A percentile compares a stretch with the other conserved stretches of the same genome.
Conservation (phyloP, 2,113 vertebrate species). For the Sinocyclocheilus maitianheensis region DNA sequence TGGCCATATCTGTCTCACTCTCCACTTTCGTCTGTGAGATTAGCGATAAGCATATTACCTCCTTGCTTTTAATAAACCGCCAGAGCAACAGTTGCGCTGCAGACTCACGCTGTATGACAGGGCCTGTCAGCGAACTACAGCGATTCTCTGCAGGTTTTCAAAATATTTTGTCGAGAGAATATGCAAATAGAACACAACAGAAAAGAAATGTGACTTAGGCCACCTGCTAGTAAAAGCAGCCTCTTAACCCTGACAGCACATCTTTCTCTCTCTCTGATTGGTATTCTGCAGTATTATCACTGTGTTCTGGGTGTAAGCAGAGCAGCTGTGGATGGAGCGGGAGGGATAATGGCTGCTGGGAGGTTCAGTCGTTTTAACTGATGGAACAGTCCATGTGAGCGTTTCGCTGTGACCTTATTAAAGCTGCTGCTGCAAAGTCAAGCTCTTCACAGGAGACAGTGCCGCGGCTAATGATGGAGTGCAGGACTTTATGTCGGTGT, state of each 20-base stretch:
- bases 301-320: constrained; percentile 18
- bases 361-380: constrained; percentile 41
- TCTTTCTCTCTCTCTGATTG: constrained; percentile 30
- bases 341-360: constrained; percentile 46
- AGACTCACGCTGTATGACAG: constrained; percentile 19
- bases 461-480: constrained; percentile 21
- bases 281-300: constrained; percentile 23
- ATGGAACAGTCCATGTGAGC: constrained; percentile 34
- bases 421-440: constrained; percentile 32
- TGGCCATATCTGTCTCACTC: background rate
- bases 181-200: constrained; percentile 18
- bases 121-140: constrained; percentile 22
- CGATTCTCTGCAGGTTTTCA: background rate
- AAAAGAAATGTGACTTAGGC: constrained; percentile 29
- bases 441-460: constrained; percentile 20
- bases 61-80: background rate
- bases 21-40: background rate
- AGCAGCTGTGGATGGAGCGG: constrained; percentile 17
- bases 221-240: constrained; percentile 35
- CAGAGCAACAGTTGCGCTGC: constrained; percentile 6
- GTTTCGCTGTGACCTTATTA: constrained; percentile 46
- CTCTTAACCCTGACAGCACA: constrained; percentile 28
- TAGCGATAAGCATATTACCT: background rate
- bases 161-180: background rate
- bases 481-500: constrained; percentile 19